phyloP scores from a whole-genome alignment of 2,113 vertebrate genomes.

The Herpetotheres cachinnans region DNA sequence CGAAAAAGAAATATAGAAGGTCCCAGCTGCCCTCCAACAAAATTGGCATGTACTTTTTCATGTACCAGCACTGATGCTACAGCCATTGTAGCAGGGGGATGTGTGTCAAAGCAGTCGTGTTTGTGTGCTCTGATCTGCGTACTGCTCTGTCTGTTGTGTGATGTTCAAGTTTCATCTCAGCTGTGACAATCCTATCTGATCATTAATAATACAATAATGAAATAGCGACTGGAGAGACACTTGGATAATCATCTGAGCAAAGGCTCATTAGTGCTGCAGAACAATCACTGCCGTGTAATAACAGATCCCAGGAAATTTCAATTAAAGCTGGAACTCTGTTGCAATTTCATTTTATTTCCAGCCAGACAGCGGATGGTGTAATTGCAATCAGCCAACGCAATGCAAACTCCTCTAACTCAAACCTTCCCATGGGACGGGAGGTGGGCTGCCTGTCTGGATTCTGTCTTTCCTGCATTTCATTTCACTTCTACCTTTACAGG shows the following conservation, averaged over 20 bases:
- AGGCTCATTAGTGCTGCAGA: conserved; percentile 77
- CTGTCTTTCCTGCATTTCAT: background rate
- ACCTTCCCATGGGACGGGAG: conserved; percentile 35
- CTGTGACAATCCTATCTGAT: conserved; percentile 78
- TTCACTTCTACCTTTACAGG: background rate
- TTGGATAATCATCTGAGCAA: conserved; percentile 80
- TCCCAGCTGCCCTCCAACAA: too few species aligned
- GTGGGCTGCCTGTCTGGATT: background rate
- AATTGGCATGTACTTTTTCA: rapidly evolving
- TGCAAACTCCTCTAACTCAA: conserved; percentile 43
- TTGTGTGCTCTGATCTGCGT: background rate
- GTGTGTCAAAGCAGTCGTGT: background rate
- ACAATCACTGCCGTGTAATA: conserved; percentile 78
- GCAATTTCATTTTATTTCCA: conserved; percentile 71
- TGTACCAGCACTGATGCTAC: background rate
- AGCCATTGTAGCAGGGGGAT: rapidly evolving
- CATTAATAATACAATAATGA: conserved; percentile 81
- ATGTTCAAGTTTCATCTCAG: conserved; percentile 39
- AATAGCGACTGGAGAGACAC: conserved; percentile 78
- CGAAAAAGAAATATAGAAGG: background rate
- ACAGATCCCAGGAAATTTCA: conserved; percentile 83
- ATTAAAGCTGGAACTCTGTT: conserved; percentile 80
- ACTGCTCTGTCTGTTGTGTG: conserved; percentile 1
- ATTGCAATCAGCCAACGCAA: conserved; percentile 71
- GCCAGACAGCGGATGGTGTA: conserved; percentile 34